Evolutionary conservation across 2,888 invertebrate genomes (phyloP), one percentile per base, ranked within the genome.

Genomic region (Ichneumon xanthorius): DNA sequence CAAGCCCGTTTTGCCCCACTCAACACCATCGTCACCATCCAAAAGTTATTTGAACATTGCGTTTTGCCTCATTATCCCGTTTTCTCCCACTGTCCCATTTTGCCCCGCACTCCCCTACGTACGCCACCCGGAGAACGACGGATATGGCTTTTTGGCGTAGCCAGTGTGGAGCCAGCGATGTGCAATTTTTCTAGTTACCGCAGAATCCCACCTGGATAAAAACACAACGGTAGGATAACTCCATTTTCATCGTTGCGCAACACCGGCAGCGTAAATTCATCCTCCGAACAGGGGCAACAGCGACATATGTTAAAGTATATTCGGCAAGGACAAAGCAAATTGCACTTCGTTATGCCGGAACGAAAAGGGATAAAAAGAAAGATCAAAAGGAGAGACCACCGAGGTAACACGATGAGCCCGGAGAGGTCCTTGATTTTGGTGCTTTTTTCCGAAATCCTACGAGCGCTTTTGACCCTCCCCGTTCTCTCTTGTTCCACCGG

Each of bases 381-480:
- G 26, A 45, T 40, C 45, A 61, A 14, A 61, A 61, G 61, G 5
- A 14, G 9, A 61, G 30, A 26, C 14, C 16, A 30, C 4, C 22
- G 61, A 73, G 45, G 45, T 45, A 30, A 73, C 73, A 30, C 45
- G 30, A 26, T 61, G 61, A 73, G 30, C 73, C 26, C 45, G 26
- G 45, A 40, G 16, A 22, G 30, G 1, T 72, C 37, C 72, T 72
- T 37, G 58, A 37, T n/a, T 26, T 26, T 61, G 61, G 40, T 61
- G 45, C 30, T 73, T 40, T 40, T 61, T 73, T 73, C 30, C 11
- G 45, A 40, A 45, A 58, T 73, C 61, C 58, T 6, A 26, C 26
- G n/a, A 26, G 14, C 7, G 19, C 75, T 81, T 75, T 65, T 78
- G 78, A 75, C 75, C 82, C 76, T 81, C 45, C 50, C 33, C 50